Evolutionary conservation across 37 sponge, comb jelly and placozoan genomes (phyloP), one percentile per base, ranked within the genome.

Genomic region (Sycon ciliatum): DNA sequence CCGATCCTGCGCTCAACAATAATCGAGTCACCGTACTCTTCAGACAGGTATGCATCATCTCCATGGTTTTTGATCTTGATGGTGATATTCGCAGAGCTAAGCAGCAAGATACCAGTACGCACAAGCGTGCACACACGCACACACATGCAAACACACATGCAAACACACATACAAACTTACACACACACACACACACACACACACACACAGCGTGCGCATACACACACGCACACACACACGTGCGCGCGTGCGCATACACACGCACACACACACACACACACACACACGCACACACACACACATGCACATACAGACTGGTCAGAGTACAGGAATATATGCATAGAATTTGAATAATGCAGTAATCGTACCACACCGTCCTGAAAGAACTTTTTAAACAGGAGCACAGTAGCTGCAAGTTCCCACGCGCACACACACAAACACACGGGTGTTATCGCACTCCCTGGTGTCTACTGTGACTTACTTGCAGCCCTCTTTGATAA

Each of bases 11-110:
- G 54, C 68, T 84, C 81, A 9, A 92, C 78, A 18, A 70, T 46
- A 36, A 98, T 84, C 23, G 67, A 36, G 23, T 38, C 55, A 0
- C 99, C 99, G 68, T 85, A 98, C 62, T 39, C 55, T 9, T 89
- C 81, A 3, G 72, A 76, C 4, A 40, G 73, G 55, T 82, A 94
- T 0, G 84, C 64, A 28, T 94, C 95, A 1, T 16, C 31, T 1
- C 87, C 90, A 40, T 67, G 36, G 65, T 94, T 94, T n/a, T 78
- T 53, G 38, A 94, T 36, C 18, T 24, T 32, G 20, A 94, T 65
- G 0, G 57, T 67, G 22, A 94, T 71, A 76, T 82, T 78, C 1
- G 95, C 83, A 63, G 57, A 81, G 32, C 69, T 79, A 34, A 46
- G 18, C 13, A 46, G 13, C 13, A 46, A 13, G 49, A 18, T 9